Conservation (phyloP, 2,797 vertebrate species). For the Buphagus erythrorhynchus region DNA sequence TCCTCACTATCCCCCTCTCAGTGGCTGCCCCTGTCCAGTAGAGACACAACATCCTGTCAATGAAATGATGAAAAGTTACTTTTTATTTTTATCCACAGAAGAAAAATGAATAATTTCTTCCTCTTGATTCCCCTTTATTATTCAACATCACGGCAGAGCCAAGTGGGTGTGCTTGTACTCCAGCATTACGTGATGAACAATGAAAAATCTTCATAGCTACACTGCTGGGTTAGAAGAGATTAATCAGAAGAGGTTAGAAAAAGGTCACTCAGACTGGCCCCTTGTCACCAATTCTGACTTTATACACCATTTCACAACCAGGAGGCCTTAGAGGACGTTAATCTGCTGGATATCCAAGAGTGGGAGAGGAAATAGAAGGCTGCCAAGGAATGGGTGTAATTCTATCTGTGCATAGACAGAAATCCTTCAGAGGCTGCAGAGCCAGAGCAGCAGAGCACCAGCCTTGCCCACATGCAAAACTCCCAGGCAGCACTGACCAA, state of each 20-base stretch:
- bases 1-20: not conserved
- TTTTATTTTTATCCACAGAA: not conserved
- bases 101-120: not conserved
- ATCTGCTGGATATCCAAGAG: constrained; percentile 25
- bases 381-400: constrained; percentile 43
- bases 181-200: not conserved
- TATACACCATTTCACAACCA: constrained; percentile 47
- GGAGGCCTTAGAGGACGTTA: not conserved
- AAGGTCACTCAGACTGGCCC: not conserved
- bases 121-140: not conserved
- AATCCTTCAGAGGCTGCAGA: not conserved
- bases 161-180: not conserved
- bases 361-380: constrained; percentile 5
- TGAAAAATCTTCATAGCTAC: not conserved
- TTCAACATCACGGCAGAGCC: not conserved
- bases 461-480: not conserved
- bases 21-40: not conserved
- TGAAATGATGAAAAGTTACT: not conserved
- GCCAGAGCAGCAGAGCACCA: not conserved
- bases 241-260: not conserved
- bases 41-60: not conserved
- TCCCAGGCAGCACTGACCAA: not conserved
- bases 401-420: not conserved
- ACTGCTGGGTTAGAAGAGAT: not conserved
- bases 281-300: constrained; percentile 25